Evolutionary conservation across 2,797 vertebrate species (phyloP).

Genomic region (Amphiprion clarkii): DNA sequence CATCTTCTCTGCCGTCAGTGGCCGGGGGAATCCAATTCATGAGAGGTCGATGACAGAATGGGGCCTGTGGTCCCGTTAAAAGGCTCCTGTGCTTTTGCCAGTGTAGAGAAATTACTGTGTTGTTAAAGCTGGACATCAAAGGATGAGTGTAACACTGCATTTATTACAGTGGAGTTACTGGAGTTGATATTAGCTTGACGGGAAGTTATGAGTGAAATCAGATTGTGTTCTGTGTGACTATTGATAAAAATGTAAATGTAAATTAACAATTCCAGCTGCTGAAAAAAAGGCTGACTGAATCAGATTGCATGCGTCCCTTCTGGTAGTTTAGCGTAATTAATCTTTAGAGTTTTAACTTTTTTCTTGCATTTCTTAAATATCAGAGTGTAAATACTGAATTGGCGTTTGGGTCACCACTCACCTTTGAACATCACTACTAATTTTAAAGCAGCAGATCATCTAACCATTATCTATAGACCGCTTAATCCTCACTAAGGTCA

Average conservation of each 20-base stretch:
- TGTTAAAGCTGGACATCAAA: constrained; percentile 55
- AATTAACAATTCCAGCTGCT: too few species aligned
- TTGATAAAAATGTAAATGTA: too few species aligned
- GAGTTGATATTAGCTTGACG: constrained; percentile 9
- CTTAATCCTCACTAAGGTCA: too few species aligned
- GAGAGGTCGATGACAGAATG: constrained; percentile 79
- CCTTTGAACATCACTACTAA: too few species aligned
- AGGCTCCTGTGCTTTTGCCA: constrained; percentile 48
- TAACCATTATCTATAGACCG: too few species aligned
- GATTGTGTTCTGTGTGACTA: not conserved
- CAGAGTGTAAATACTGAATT: not conserved
- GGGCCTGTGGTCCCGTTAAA: constrained; percentile 80
- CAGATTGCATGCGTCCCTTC: too few species aligned
- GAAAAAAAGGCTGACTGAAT: not conserved
- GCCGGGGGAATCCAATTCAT: constrained; percentile 83
- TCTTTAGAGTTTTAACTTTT: not conserved
- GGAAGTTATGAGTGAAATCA: constrained; percentile 15
- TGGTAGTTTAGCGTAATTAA: too few species aligned
- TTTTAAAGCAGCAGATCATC: too few species aligned
- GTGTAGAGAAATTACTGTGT: constrained; percentile 39
- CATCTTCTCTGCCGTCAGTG: constrained; percentile 81
- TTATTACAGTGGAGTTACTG: constrained; percentile 37
- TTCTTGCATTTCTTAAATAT: not conserved
- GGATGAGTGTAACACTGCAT: constrained; percentile 33
- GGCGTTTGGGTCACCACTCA: too few species aligned